Conservation (phyloP, 1,140 invertebrate species). For the Halotydeus destructor region DNA sequence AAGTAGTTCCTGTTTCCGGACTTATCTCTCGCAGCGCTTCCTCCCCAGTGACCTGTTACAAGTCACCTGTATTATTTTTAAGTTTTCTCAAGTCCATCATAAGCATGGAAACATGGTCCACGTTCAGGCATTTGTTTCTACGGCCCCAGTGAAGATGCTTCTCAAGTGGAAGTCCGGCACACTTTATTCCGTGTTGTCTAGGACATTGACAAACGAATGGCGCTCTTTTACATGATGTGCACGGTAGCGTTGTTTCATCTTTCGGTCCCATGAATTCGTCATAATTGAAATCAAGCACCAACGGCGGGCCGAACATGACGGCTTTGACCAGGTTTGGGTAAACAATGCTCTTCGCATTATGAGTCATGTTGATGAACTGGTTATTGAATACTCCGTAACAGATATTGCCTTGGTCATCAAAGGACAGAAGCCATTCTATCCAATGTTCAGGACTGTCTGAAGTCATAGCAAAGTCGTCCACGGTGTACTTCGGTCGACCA, state of each 20-base stretch:
- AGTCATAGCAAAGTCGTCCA: too few relatives aligned
- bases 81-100: conserved; percentile 49
- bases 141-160: conserved; percentile 39
- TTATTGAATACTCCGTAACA: too few relatives aligned
- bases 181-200: conserved; percentile 49
- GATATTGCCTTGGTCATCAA: too few relatives aligned
- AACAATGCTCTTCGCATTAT: too few relatives aligned
- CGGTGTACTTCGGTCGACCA: too few relatives aligned
- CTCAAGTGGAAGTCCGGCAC: conserved; percentile 56
- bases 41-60: too few relatives aligned
- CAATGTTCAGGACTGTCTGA: too few relatives aligned
- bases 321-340: conserved; percentile 37
- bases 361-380: too few relatives aligned
- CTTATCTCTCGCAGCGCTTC: too few relatives aligned
- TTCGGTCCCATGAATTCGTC: conserved; percentile 43
- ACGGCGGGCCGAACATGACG: conserved; percentile 43
- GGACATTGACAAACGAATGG: conserved; percentile 56
- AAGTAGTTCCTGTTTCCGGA: too few relatives aligned
- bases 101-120: conserved; percentile 53
- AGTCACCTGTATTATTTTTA: too few relatives aligned
- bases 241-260: conserved; percentile 46
- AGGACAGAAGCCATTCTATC: too few relatives aligned
- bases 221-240: conserved; percentile 15
- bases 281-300: conserved; percentile 60
- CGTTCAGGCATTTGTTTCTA: conserved; percentile 48